Evolutionary conservation across 53 echinoderm and acorn worm species (phyloP).

Genomic region (Holothuria leucospilota): DNA sequence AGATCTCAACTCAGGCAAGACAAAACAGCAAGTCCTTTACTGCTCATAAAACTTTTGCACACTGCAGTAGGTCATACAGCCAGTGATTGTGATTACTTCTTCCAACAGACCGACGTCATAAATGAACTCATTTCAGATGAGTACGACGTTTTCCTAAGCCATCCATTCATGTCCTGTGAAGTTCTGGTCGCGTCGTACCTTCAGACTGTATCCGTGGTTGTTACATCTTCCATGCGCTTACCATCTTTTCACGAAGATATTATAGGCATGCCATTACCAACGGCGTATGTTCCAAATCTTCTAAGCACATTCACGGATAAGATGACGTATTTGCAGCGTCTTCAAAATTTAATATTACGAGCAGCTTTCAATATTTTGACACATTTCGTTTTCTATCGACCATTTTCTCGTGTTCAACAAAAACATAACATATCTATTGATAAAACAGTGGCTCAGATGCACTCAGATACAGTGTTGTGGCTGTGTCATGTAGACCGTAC

Average conservation of each 20-base stretch:
- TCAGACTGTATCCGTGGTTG: neutral
- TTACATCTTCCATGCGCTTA: slow-evolving; percentile 5
- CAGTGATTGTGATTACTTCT: too few relatives aligned
- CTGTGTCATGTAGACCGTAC: slow-evolving; percentile 2
- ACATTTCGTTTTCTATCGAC: too few relatives aligned
- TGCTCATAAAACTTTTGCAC: too few relatives aligned
- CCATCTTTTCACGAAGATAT: slow-evolving; percentile 22
- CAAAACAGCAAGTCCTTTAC: too few relatives aligned
- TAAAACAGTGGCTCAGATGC: neutral
- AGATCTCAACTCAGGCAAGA: too few relatives aligned
- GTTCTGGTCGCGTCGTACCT: too few relatives aligned
- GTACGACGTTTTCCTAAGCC: too few relatives aligned
- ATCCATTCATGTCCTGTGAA: too few relatives aligned
- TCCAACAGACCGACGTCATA: too few relatives aligned
- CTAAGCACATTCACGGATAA: neutral
- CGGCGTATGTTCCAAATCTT: neutral
- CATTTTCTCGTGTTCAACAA: neutral
- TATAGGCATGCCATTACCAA: slow-evolving; percentile 6
- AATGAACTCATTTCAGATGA: too few relatives aligned
- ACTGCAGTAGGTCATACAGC: too few relatives aligned
- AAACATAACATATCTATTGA: neutral
- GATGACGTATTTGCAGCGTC: slow-evolving; percentile 7
- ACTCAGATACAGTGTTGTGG: neutral
- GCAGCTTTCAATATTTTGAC: neutral
- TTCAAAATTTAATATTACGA: slow-evolving; percentile 3